Evolutionary conservation across 2,888 invertebrate species (phyloP).

Genomic region (Brachyptera putata): DNA sequence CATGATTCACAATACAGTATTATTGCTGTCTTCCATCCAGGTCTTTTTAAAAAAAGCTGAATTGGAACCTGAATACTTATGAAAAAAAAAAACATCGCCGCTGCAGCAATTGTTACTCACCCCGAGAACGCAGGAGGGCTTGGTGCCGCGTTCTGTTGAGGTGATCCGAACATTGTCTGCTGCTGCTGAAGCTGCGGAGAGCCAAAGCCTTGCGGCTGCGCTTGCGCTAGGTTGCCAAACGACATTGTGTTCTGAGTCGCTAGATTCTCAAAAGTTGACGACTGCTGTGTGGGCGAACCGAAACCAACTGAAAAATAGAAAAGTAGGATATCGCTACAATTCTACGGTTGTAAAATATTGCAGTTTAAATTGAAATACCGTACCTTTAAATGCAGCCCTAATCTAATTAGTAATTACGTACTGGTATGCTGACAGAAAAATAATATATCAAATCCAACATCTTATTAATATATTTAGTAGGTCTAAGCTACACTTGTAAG

Average conservation of each 20-base stretch:
- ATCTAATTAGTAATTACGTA: no score
- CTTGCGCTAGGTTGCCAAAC: slow-evolving; percentile 60
- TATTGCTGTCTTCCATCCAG: no score
- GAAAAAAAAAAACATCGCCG: no score
- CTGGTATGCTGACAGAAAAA: no score
- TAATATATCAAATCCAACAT: no score
- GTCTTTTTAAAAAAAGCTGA: no score
- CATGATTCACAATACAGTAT: no score
- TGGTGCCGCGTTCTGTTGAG: slow-evolving; percentile 1
- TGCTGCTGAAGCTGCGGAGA: slow-evolving; percentile 5
- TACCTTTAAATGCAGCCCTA: neutral
- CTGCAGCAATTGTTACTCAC: slow-evolving; percentile 20
- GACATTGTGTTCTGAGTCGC: slow-evolving; percentile 60
- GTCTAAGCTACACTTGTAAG: no score
- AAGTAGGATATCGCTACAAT: neutral
- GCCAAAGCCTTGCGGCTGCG: slow-evolving; percentile 38
- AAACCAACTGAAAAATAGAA: slow-evolving; percentile 30
- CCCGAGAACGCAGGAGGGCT: slow-evolving; percentile 11
- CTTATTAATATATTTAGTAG: no score
- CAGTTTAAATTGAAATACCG: neutral
- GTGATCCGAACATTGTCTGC: slow-evolving; percentile 23
- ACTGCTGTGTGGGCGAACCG: slow-evolving; percentile 48
- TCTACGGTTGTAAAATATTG: no score
- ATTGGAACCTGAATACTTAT: no score
- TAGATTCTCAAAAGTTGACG: slow-evolving; percentile 58